Evolutionary conservation across 1,140 invertebrate genomes (phyloP).

Genomic region (Caenorhabditis brenneri): DNA sequence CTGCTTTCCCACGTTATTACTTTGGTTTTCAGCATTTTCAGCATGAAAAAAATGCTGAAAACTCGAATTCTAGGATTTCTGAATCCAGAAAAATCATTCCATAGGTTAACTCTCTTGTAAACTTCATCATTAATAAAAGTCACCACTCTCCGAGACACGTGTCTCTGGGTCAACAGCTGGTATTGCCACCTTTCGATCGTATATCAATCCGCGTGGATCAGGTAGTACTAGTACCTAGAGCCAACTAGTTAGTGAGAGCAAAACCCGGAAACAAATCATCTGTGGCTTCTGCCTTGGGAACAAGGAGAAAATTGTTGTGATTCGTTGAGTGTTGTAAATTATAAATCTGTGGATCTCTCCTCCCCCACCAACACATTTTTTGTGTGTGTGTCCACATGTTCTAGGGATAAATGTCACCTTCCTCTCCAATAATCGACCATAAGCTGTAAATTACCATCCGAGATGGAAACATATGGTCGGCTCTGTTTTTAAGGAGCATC

Average conservation of each 20-base stretch:
- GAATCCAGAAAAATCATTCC: too few relatives aligned
- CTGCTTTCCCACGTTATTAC: not conserved
- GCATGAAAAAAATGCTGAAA: not conserved
- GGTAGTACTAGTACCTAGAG: not conserved
- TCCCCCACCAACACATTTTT: slow-evolving; percentile 6
- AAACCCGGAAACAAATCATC: slow-evolving; percentile 1
- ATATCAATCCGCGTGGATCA: not conserved
- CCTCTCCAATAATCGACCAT: slow-evolving; percentile 1
- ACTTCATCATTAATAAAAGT: not conserved
- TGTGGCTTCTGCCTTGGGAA: too few relatives aligned
- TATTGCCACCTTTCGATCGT: not conserved
- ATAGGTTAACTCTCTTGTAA: not conserved
- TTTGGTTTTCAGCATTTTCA: not conserved
- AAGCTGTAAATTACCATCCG: slow-evolving; percentile 35
- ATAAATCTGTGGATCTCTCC: not conserved
- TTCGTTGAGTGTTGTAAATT: not conserved
- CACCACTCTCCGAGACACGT: not conserved
- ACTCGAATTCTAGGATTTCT: too few relatives aligned
- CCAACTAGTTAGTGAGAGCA: not conserved
- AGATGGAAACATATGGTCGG: not conserved
- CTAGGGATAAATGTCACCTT: not conserved
- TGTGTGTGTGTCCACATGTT: not conserved
- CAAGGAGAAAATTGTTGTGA: too few relatives aligned
- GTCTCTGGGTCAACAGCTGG: not conserved
- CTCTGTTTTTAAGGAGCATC: not conserved